Evolutionary conservation across 2,888 invertebrate genomes (phyloP), one percentile per base, ranked within the genome.

Genomic region (Ichneumoninae sp.): DNA sequence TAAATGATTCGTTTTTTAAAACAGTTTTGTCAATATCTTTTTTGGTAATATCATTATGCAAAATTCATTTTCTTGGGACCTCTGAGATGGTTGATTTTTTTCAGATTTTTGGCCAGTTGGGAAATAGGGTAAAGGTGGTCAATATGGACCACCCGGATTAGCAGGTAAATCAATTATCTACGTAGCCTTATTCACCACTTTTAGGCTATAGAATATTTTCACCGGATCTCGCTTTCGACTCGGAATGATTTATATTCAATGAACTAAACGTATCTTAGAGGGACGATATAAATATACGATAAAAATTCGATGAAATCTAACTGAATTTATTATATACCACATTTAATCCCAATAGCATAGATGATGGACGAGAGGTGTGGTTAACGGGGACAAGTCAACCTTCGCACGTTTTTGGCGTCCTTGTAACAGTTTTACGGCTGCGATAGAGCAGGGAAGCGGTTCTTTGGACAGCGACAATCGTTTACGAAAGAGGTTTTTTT

Each of bases 401-500:
- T 83, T 66, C 54, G 69, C 75, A 75, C 75, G 57, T 79, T 81
- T 50, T 57, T 40, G 16, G 60, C 8, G 76, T n/a, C 83, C 79
- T 83, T 47, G 83, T 83, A 83, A 79, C 79, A 33, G 65, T 70
- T 83, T 69, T 69, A 74, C 65, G 36, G 26, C 47, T 19, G 22
- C 44, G 57, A 54, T 54, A 8, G 36, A 54, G 54, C 54, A 60
- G 26, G 19, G 50, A 1, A 40, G 36, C 40, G 33, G n/a, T 22
- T 54, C 50, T 79, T 71, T 52, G 40, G 71, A 68, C 73, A 73
- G 47, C 44, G 50, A 63, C 63, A 13, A 44, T 57, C 47, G 19
- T 33, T 22, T 22, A 40, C 22, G 73, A 57, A 19, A 26, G 33
- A 44, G 13, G 36, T 36, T n/a, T 65, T 36, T 22, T 40, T 26